Base-by-base conservation (phyloP, 2,797 vertebrate species). In the Oryzias dopingdopingensis region DNA sequence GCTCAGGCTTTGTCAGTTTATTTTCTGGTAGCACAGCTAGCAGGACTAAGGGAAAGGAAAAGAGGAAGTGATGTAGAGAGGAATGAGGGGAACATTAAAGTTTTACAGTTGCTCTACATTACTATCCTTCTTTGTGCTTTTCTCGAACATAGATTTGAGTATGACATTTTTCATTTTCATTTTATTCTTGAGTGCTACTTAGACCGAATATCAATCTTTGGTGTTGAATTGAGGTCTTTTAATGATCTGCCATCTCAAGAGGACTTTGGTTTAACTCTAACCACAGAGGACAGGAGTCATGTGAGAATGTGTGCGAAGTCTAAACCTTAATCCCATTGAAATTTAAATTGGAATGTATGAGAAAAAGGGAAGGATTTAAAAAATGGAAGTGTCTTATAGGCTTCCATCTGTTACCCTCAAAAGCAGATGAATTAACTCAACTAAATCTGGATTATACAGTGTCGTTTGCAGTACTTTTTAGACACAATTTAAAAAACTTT, bases 51-150 rank as follows among this genome's bases (percentile, higher is more conserved):
- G 52, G 50, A 22, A 40, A 74, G 59, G 26, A 22, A 17, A 47
- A 55, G 52, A 77, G 74, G 65, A 75, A 74, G 72, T 81, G 76
- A 86, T 68, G 77, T 71, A 66, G 55, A 50, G 60, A 65, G 62
- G 62, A 74, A 80, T 16, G 49, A 67, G 54, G 73, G 45, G 16
- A 42, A 32, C 72, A 86, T 87, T 86, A 83, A 88, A 81, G 59
- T 86, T 87, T 86, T 81, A 86, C 47, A 60, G 66, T 55, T 55
- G 64, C 70, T 73, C 66, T 67, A 65, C 71, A 72, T 85, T 51
- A 49, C n/a, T 49, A 45, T 62, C 65, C 64, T 61, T 32, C 56
- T 56, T 61, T 60, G 55, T 41, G 49, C 37, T 43, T 68, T 63
- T 37, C 10, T 37, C 32, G 10, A 13, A 37, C 10, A 37, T 37